Base-by-base conservation (phyloP, 2,113 vertebrate genomes). In the Lathamus discolor region DNA sequence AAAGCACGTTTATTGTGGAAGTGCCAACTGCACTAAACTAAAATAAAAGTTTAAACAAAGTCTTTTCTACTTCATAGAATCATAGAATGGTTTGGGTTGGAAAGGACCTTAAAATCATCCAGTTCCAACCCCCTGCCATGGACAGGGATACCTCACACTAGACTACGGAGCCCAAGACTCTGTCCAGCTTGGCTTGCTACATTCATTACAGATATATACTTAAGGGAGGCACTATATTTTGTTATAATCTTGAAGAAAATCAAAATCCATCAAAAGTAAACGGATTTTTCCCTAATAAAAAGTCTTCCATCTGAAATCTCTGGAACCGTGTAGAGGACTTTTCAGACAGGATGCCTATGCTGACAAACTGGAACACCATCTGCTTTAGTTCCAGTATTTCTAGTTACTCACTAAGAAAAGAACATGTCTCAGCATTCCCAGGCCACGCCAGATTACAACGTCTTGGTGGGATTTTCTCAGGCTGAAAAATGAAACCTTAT, bases 401-500 rank as follows among this genome's bases (percentile, higher is more conserved):
- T 87, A 54, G 80, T 54, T 39, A 18, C 29, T 84, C 80, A 17
- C 88, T 95, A 92, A 91, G 52, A 93, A 93, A 91, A 92, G 91
- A 85, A 52, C 63, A 87, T 37, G 8, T 17, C 66, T 82, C 27
- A 49, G 74, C 63, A 57, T 92, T 93, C 84, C 79, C 88, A 76
- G 70, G 77, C 67, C 77, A 87, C 23, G 86, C 81, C 39, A 41
- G 78, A 75, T 22, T 64, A 70, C 37, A 90, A 82, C 63, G 76
- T 57, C 87, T 64, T 31, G 74, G 81, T 79, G 70, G 85, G 92
- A 93, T 94, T 96, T 95, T 95, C 92, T 95, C 94, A 91, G 83
- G 95, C 93, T 95, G 83, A 90, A 96, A 95, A 92, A 52, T 68
- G 82, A 88, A 81, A 44, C 46, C 84, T 94, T 94, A 92, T 91